phyloP scores from a whole-genome alignment of 2,888 invertebrate genomes.

The Pharmacophagus antenor region DNA sequence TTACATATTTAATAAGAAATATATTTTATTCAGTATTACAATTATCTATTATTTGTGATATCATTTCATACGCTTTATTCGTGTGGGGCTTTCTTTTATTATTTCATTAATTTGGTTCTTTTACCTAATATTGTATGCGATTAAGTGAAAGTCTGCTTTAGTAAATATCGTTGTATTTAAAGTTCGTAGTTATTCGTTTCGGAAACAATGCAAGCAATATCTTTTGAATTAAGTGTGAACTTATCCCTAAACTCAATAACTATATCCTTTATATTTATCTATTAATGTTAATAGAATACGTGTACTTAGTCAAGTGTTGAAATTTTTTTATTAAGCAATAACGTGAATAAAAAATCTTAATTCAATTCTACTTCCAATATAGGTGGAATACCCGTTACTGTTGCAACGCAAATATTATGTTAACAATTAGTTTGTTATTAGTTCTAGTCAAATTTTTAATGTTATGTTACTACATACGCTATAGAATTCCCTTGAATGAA shows the following conservation, averaged over 20 bases:
- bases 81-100: conserved; percentile 5
- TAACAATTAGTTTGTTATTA: too few species aligned
- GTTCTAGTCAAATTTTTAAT: neutral
- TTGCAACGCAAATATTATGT: neutral
- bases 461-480: neutral
- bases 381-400: neutral
- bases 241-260: too few species aligned
- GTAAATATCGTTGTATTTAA: neutral
- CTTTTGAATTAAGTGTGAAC: neutral
- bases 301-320: too few species aligned
- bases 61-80: conserved; percentile 14
- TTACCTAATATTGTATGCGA: conserved; percentile 21
- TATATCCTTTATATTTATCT: too few species aligned
- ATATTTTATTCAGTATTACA: conserved; percentile 20
- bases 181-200: too few species aligned
- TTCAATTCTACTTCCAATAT: too few species aligned
- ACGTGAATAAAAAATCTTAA: too few species aligned
- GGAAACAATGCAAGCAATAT: too few species aligned
- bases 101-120: conserved; percentile 21
- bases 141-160: neutral
- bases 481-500: neutral
- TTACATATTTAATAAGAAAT: neutral
- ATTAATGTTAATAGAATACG: too few species aligned
- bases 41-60: conserved; percentile 12
- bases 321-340: too few species aligned